Conservation (phyloP, 2,797 vertebrate species). For the Smutsia temminckii region DNA sequence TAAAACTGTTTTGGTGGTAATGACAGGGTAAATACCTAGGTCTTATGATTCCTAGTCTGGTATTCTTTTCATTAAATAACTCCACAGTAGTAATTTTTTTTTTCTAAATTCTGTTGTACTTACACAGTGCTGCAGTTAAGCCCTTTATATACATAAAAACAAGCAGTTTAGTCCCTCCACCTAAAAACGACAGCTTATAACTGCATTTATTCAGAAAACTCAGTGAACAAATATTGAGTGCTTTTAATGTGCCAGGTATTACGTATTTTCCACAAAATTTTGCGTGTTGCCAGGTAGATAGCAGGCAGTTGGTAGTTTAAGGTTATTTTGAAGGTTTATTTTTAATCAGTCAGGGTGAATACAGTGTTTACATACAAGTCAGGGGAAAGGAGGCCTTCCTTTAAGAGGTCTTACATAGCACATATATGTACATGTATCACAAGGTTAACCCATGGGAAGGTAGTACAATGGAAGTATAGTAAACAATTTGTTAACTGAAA, state of each 20-base stretch:
- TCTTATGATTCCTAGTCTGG: not conserved
- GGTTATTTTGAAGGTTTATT: conserved; percentile 20
- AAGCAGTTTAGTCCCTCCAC: not conserved
- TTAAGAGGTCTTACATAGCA: not conserved
- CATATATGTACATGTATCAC: not conserved
- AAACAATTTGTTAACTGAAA: not conserved
- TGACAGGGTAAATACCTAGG: not conserved
- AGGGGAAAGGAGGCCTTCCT: not conserved
- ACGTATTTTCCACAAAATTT: not conserved
- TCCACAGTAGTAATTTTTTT: not conserved
- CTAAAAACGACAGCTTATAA: not conserved
- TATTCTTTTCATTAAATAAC: not conserved
- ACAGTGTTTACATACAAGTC: not conserved
- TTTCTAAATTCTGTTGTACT: not conserved
- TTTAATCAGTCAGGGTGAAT: not conserved
- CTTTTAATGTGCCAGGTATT: not conserved
- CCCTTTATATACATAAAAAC: not conserved
- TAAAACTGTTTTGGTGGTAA: not conserved
- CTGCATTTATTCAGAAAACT: not conserved
- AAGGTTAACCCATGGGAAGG: not conserved
- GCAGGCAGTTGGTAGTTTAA: not conserved
- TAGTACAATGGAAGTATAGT: not conserved
- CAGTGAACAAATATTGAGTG: not conserved
- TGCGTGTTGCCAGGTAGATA: not conserved
- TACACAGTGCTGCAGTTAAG: not conserved